Evolutionary conservation across 2,888 invertebrate genomes (phyloP).

Genomic region (Resseliella maxima): DNA sequence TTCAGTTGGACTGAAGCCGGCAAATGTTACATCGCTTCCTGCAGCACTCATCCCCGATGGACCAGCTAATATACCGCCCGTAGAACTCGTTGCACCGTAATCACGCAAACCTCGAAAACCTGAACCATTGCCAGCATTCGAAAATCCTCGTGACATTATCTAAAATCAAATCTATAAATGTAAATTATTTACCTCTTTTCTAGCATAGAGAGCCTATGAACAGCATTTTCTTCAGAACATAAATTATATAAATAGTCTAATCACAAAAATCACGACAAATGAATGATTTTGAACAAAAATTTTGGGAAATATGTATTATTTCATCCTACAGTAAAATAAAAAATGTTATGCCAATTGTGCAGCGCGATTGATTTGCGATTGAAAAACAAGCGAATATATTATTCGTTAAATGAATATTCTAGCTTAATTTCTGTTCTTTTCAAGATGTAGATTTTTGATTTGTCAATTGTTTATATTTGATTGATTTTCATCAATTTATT

Average conservation of each 20-base stretch:
- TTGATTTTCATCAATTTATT: too few relatives aligned
- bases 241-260: too few relatives aligned
- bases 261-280: too few relatives aligned
- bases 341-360: not conserved
- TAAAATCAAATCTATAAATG: constrained; percentile 17
- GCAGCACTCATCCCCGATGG: not conserved
- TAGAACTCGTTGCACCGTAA: constrained; percentile 65
- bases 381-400: not conserved
- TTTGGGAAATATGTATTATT: not conserved
- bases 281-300: too few relatives aligned
- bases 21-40: constrained; percentile 76
- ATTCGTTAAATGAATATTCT: too few relatives aligned
- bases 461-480: too few relatives aligned
- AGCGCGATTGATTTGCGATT: not conserved
- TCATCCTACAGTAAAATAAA: not conserved
- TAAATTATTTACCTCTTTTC: too few relatives aligned
- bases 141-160: constrained; percentile 50
- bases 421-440: too few relatives aligned
- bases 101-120: constrained; percentile 61
- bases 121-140: not conserved
- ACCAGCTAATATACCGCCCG: constrained; percentile 57
- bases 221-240: too few relatives aligned
- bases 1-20: constrained; percentile 79
- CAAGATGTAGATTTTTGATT: too few relatives aligned
- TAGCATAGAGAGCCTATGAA: too few relatives aligned